Percentiles rank a stretch among this genome's conserved stretches.
phyloP scores from a whole-genome alignment of 1,140 invertebrate species.

The Drosophila leontia region DNA sequence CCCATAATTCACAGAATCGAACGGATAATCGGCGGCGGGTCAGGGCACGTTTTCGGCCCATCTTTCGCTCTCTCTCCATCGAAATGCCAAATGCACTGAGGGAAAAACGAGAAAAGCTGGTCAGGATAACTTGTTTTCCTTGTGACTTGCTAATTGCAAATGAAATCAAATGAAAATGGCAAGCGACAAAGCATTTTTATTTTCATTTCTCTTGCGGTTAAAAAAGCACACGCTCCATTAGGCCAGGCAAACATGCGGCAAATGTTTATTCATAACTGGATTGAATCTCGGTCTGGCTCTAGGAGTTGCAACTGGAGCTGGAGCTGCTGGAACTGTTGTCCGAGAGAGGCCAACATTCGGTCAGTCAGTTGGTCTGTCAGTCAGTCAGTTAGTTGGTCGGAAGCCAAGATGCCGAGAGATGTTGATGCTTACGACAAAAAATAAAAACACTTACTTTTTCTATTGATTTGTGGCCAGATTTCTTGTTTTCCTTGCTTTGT shows the following conservation, averaged over 20 bases:
- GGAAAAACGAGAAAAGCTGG: constrained; percentile 34
- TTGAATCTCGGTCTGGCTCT: constrained; percentile 27
- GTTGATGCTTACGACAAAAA: constrained; percentile 36
- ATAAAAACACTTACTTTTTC: constrained; percentile 61
- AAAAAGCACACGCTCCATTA: constrained; percentile 59
- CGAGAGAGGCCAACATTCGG: constrained; percentile 30
- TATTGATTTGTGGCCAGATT: constrained; percentile 81
- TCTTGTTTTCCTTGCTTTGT: constrained; percentile 78
- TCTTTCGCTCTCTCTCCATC: constrained; percentile 10
- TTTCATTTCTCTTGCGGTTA: constrained; percentile 52
- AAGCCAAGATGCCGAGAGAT: constrained; percentile 20
- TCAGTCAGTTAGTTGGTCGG: constrained; percentile 32
- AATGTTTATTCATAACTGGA: constrained; percentile 79
- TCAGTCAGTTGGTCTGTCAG: constrained; percentile 44
- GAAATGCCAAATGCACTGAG: constrained; percentile 52
- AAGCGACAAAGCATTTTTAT: constrained; percentile 49
- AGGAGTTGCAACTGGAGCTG: constrained; percentile 2
- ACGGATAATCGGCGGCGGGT: constrained; percentile 46
- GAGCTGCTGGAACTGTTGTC: constrained; percentile 1
- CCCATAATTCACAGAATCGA: constrained; percentile 65
- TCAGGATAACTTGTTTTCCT: constrained; percentile 44
- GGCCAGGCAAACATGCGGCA: constrained; percentile 62
- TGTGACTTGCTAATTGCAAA: constrained; percentile 57
- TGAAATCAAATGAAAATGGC: constrained; percentile 44
- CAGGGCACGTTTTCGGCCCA: constrained; percentile 59